phyloP scores from a whole-genome alignment of 2,888 invertebrate species.

The Cordilura impudica region DNA sequence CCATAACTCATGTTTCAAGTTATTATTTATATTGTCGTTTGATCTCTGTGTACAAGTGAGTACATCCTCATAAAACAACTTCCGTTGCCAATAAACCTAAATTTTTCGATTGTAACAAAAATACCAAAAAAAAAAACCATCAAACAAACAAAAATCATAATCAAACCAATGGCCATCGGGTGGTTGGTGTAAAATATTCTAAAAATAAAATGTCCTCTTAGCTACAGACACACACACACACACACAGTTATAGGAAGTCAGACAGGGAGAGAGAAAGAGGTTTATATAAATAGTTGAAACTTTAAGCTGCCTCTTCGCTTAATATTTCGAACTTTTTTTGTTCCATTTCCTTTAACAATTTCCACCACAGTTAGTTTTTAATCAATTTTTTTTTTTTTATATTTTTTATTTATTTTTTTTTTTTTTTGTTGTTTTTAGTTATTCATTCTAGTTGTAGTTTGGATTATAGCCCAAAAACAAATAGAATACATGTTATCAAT shows the following conservation, averaged over 20 bases:
- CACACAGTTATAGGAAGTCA: neutral
- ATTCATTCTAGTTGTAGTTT: neutral
- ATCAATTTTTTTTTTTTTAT: neutral
- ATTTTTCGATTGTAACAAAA: neutral
- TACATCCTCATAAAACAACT: slow-evolving; percentile 11
- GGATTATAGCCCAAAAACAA: neutral
- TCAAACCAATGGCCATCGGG: neutral
- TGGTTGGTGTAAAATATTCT: too few relatives aligned
- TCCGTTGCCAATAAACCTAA: slow-evolving; percentile 13
- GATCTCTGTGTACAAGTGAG: neutral
- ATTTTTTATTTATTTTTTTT: too few relatives aligned
- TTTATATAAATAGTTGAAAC: too few relatives aligned
- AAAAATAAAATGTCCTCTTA: too few relatives aligned
- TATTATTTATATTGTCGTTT: neutral
- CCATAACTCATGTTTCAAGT: slow-evolving; percentile 2
- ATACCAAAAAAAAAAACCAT: neutral
- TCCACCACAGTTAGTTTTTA: slow-evolving; percentile 12
- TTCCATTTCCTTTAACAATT: slow-evolving; percentile 16
- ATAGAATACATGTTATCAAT: slow-evolving; percentile 12
- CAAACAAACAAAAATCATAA: neutral
- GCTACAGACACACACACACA: too few relatives aligned
- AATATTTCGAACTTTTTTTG: too few relatives aligned
- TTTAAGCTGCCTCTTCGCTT: neutral
- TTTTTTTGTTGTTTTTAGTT: neutral
- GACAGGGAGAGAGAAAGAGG: too few relatives aligned